Base-by-base conservation (phyloP, 1,140 invertebrate genomes). In the Wiebesia pumilae region DNA sequence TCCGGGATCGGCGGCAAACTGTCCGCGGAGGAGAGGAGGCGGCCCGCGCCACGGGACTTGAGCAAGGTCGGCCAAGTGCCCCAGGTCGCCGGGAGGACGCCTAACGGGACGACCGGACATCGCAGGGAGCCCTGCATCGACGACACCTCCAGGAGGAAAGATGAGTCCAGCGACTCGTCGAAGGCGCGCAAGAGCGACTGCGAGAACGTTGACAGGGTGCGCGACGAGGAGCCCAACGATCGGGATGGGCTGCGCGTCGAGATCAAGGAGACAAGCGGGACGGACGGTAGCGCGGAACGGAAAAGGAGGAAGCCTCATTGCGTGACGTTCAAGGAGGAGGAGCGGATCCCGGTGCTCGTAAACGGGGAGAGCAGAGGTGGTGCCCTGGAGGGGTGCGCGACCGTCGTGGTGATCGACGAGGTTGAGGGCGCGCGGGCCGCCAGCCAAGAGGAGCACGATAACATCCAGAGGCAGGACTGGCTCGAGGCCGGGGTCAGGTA, bases 401-500 rank as follows among this genome's bases (percentile, higher is more conserved):
- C 91, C 0, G 91, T 93, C 30, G 91, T 94, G 10, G 90, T 94
- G 79, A 88, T 93, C 43, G 92, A 93, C 80, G 90, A 93, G 86
- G 43, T 89, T 43, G 91, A 90, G 80, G 87, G 87, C 81, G 90
- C 90, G 88, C 86, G 87, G 6, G 87, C 83, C 14, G 88, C 90
- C 67, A 88, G 84, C 79, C 89, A 90, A 7, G 89, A 91, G 47
- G 86, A 90, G 2, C 90, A 91, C 47, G 90, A 90, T 77, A 94
- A 93, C 81, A 94, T 94, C 58, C 90, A 92, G 47, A 91, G 91
- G 47, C 91, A 92, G 86, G 93, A 94, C 67, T 94, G 93, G 93
- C 89, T 93, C 14, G 93, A 93, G 67, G 93, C 93, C 51, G 93
- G 93, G 21, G 88, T 94, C 33, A 90, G 89, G 84, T 94, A 94